phyloP scores from a whole-genome alignment of 2,888 invertebrate species.

The Rhamnusium bicolor region DNA sequence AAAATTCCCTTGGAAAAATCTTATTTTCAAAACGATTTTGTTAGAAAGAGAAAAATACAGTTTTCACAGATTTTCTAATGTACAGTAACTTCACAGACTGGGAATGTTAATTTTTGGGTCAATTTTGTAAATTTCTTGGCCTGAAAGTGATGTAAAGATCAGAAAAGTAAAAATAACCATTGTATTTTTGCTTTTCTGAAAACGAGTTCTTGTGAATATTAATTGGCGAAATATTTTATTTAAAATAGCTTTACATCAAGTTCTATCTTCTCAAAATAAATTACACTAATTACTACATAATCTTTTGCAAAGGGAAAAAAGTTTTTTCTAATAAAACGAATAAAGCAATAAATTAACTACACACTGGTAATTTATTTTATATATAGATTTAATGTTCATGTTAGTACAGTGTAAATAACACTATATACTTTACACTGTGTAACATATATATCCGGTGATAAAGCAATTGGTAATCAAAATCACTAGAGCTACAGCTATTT shows the following conservation, averaged over 20 bases:
- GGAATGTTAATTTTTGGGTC: too few relatives aligned
- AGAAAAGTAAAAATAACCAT: too few relatives aligned
- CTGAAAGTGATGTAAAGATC: too few relatives aligned
- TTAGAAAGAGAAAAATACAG: too few relatives aligned
- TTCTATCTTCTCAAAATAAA: conserved; percentile 26
- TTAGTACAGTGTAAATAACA: conserved; percentile 62
- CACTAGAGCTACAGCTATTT: conserved; percentile 12
- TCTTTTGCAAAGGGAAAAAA: conserved; percentile 14
- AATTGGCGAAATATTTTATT: too few relatives aligned
- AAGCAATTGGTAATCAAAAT: conserved; percentile 59
- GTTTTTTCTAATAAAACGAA: conserved; percentile 19
- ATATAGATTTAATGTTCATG: conserved; percentile 60
- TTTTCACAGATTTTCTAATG: too few relatives aligned
- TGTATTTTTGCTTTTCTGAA: too few relatives aligned
- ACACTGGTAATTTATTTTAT: conserved; percentile 53
- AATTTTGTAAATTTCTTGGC: too few relatives aligned
- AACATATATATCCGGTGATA: conserved; percentile 60
- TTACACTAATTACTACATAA: conserved; percentile 33
- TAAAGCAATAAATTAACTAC: conserved; percentile 43
- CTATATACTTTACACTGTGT: conserved; percentile 59
- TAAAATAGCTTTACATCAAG: neutral
- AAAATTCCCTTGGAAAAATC: too few relatives aligned
- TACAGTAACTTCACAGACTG: too few relatives aligned
- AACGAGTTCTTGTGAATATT: too few relatives aligned
- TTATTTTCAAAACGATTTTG: too few relatives aligned